These are phyloP conservation scores for Coelopa frigida DNA, from an alignment of 1,140 invertebrate genomes.

Conservation along the genomic window DNA sequence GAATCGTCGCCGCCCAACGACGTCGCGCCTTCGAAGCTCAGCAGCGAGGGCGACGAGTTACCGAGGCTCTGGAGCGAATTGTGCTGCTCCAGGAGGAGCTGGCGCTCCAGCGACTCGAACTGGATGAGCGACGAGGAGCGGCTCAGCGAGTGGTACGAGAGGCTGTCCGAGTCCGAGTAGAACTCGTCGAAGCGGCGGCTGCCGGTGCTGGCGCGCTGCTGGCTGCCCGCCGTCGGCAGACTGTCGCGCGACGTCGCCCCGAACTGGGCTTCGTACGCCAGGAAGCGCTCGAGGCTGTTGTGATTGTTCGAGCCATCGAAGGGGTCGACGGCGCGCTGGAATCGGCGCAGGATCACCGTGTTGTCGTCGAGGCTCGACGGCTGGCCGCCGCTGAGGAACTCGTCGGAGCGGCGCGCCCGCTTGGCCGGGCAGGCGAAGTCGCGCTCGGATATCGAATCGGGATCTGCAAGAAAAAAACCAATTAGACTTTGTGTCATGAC, in stretches of 20 bases:
- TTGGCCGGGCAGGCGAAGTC: slow-evolving; percentile 73
- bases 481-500: neutral
- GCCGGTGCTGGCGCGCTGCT: slow-evolving; percentile 24
- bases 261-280: slow-evolving; percentile 28
- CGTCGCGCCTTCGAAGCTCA: slow-evolving; percentile 44
- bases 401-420: slow-evolving; percentile 56
- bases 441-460: slow-evolving; percentile 61
- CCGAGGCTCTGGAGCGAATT: slow-evolving; percentile 30
- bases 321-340: slow-evolving; percentile 16
- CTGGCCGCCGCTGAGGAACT: slow-evolving; percentile 11
- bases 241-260: slow-evolving; percentile 23
- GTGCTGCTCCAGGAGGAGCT: slow-evolving; percentile 34
- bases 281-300: slow-evolving; percentile 28
- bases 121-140: slow-evolving; percentile 70
- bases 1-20: slow-evolving; percentile 6
- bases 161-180: slow-evolving; percentile 47
- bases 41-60: slow-evolving; percentile 43
- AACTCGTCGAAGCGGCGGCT: slow-evolving; percentile 43
- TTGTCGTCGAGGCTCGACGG: slow-evolving; percentile 23
- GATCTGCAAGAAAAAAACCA: slow-evolving; percentile 33
- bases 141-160: slow-evolving; percentile 51
- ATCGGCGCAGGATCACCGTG: slow-evolving; percentile 25
- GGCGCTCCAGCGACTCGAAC: slow-evolving; percentile 61
- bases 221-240: slow-evolving; percentile 17
- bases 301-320: slow-evolving; percentile 18